These are phyloP conservation scores for Urosaurus nigricauda DNA, from an alignment of 2,797 vertebrate genomes.

Conservation along the genomic window DNA sequence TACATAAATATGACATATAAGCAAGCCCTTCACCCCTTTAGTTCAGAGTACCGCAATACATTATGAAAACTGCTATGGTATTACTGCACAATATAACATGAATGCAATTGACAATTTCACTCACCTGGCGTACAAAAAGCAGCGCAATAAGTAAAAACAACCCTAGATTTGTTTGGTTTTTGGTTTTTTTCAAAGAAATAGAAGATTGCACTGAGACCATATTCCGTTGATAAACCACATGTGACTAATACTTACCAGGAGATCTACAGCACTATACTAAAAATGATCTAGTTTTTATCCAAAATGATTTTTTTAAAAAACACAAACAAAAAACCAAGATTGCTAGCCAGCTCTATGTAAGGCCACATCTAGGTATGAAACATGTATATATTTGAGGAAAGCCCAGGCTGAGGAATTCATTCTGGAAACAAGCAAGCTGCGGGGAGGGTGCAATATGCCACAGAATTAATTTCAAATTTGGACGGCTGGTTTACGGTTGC, in stretches of 20 bases:
- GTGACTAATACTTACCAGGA: conserved; percentile 3
- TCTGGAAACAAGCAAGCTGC: conserved; percentile 21
- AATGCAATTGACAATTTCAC: not conserved
- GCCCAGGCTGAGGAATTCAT: conserved; percentile 70
- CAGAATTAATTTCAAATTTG: conserved; percentile 1
- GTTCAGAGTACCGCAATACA: not conserved
- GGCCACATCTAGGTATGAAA: conserved; percentile 40
- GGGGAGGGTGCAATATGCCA: not conserved
- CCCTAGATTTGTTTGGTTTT: not conserved
- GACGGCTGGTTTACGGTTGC: not conserved
- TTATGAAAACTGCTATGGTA: not conserved
- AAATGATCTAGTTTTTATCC: not conserved
- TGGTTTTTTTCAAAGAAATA: not conserved
- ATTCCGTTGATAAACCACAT: not conserved
- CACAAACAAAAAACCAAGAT: not conserved
- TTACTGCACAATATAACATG: not conserved
- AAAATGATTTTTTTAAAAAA: not conserved
- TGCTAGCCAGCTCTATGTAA: conserved; percentile 42
- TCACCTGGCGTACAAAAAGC: not conserved
- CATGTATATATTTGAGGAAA: conserved; percentile 39
- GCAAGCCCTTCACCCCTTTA: not conserved
- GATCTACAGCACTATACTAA: not conserved
- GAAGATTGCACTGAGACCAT: not conserved
- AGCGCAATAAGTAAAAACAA: not conserved
- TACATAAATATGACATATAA: not conserved